phyloP scores from a whole-genome alignment of 2,113 vertebrate genomes.

The Tichodroma muraria region DNA sequence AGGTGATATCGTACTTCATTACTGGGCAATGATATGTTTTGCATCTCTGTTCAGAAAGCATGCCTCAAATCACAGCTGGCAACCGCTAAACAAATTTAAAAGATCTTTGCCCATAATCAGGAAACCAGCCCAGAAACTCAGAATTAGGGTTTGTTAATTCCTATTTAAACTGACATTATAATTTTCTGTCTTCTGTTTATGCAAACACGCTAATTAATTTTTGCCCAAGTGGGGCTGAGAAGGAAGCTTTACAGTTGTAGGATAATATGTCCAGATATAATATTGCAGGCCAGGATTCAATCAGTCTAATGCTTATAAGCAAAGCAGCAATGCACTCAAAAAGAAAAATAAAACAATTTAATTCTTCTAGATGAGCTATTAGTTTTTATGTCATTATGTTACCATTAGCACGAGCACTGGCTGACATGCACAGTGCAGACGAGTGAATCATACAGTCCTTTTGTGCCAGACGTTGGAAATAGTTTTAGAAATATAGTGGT shows the following conservation, averaged over 20 bases:
- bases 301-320: not conserved
- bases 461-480: not conserved
- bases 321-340: not conserved
- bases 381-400: not conserved
- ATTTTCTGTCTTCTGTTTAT: not conserved
- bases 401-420: not conserved
- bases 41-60: not conserved
- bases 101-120: not conserved
- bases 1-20: not conserved
- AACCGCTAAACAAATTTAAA: not conserved
- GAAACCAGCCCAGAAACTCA: not conserved
- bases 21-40: not conserved
- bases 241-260: not conserved
- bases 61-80: not conserved
- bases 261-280: not conserved
- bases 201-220: not conserved
- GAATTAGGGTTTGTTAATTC: not conserved
- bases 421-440: accelerated
- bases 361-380: not conserved
- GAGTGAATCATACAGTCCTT: accelerated
- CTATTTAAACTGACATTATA: not conserved
- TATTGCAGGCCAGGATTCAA: not conserved
- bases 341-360: not conserved
- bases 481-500: not conserved
- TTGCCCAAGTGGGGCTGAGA: not conserved